These are phyloP conservation scores for Lagocephalus sceleratus DNA, from an alignment of 2,797 vertebrate species.

Conservation along the genomic window DNA sequence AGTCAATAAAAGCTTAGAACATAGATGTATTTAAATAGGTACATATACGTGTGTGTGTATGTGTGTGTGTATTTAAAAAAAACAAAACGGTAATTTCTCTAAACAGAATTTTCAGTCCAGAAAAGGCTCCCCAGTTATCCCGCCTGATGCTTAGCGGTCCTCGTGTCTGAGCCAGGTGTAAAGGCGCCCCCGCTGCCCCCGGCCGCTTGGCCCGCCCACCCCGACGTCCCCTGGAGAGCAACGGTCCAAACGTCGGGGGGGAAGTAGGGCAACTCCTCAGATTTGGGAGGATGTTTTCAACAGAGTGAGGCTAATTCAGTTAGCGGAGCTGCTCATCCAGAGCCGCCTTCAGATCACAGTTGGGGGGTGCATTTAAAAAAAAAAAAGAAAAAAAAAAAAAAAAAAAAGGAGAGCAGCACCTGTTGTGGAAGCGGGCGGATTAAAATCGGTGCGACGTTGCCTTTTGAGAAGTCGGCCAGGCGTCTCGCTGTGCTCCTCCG, in stretches of 20 bases:
- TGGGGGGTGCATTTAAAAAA: constrained; percentile 20
- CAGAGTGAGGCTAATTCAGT: constrained; percentile 56
- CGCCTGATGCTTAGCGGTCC: neutral
- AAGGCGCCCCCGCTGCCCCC: neutral
- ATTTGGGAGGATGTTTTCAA: constrained; percentile 58
- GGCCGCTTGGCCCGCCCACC: too few relatives aligned
- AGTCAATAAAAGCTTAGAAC: too few relatives aligned
- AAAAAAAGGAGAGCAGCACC: constrained; percentile 15
- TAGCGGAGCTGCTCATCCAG: constrained; percentile 43
- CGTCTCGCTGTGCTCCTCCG: constrained; percentile 3
- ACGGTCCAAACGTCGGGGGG: constrained; percentile 7
- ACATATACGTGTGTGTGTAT: too few relatives aligned
- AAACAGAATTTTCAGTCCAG: too few relatives aligned
- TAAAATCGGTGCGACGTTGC: constrained; percentile 10
- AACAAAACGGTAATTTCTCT: too few relatives aligned
- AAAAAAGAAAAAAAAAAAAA: constrained; percentile 14
- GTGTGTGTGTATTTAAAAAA: too few relatives aligned
- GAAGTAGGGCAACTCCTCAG: constrained; percentile 61
- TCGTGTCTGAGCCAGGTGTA: neutral
- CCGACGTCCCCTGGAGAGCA: constrained; percentile 11
- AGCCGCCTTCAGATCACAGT: constrained; percentile 40
- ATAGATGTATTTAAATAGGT: too few relatives aligned
- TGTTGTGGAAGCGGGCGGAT: constrained; percentile 7
- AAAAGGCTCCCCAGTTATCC: too few relatives aligned
- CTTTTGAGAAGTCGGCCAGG: constrained; percentile 12